Percentiles rank a stretch among this genome's conserved stretches.
Conservation (phyloP, 2,113 vertebrate species). For the Platysternon megacephalum region DNA sequence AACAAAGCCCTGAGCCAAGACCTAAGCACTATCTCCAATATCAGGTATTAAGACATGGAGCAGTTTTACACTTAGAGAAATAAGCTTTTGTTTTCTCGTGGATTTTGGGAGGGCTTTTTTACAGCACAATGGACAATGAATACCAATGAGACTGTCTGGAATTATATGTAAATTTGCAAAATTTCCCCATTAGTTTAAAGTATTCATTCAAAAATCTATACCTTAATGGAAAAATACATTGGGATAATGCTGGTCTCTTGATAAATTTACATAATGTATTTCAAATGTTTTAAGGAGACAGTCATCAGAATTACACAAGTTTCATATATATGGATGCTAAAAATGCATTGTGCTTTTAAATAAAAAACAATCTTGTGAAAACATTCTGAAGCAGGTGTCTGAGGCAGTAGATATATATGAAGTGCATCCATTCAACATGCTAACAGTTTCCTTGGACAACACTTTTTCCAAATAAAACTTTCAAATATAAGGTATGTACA, state of each 20-base stretch:
- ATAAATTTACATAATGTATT: not conserved
- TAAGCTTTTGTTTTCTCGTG: not conserved
- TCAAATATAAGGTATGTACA: conserved; percentile 48
- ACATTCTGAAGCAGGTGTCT: conserved; percentile 6
- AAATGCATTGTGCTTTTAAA: conserved; percentile 4
- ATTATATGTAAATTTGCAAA: not conserved
- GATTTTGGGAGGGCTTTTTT: not conserved
- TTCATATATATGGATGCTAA: not conserved
- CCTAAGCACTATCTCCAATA: not conserved
- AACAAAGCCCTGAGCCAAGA: not conserved
- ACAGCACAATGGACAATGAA: not conserved
- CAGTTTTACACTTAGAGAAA: not conserved
- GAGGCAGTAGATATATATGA: conserved; percentile 44
- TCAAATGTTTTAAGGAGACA: conserved; percentile 43
- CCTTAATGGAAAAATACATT: not conserved
- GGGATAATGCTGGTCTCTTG: not conserved
- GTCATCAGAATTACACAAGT: conserved; percentile 41
- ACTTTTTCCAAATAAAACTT: conserved; percentile 31
- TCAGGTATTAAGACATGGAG: fast-evolving
- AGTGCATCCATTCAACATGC: conserved; percentile 47
- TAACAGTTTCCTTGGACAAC: conserved; percentile 68
- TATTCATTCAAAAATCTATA: not conserved
- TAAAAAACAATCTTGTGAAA: conserved; percentile 16
- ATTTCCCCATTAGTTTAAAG: not conserved
- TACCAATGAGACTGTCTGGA: conserved; percentile 14